Percentiles rank a stretch among this genome's conserved stretches.
These are phyloP conservation scores for Argynnis bischoffii DNA, from an alignment of 2,888 invertebrate genomes.

Conservation along the genomic window DNA sequence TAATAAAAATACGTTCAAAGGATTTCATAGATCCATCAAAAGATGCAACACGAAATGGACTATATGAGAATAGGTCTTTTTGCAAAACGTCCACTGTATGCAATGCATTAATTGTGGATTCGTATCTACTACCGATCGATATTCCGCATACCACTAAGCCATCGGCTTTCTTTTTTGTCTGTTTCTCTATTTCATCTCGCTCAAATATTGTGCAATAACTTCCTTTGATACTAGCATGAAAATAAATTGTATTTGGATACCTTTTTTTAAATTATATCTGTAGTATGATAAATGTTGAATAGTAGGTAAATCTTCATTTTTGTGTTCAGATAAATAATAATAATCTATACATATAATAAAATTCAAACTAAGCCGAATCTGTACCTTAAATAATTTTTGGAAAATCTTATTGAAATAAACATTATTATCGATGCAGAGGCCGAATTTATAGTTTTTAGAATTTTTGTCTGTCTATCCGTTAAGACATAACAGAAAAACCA, in stretches of 20 bases:
- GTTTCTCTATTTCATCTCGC: constrained; percentile 28
- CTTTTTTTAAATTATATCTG: neutral
- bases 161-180: constrained; percentile 38
- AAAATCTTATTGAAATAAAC: too few relatives aligned
- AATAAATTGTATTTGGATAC: constrained; percentile 17
- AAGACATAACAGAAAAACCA: too few relatives aligned
- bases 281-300: too few relatives aligned
- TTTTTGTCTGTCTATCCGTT: too few relatives aligned
- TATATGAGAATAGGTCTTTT: constrained; percentile 1
- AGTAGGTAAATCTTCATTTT: too few relatives aligned
- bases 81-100: constrained; percentile 13
- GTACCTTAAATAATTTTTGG: too few relatives aligned
- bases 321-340: too few relatives aligned
- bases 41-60: constrained; percentile 12
- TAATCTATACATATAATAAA: too few relatives aligned
- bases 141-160: constrained; percentile 31
- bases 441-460: too few relatives aligned
- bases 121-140: constrained; percentile 33
- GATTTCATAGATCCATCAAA: neutral
- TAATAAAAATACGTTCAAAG: constrained; percentile 12
- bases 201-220: constrained; percentile 33
- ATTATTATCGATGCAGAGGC: too few relatives aligned
- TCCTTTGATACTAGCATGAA: constrained; percentile 2
- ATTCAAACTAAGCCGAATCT: too few relatives aligned
- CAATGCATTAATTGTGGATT: constrained; percentile 30